A percentile compares a stretch with the other conserved stretches of the same genome.
These are phyloP conservation scores for Caenorhabditis tropicalis DNA, from an alignment of 1,140 invertebrate species.

Conservation along the genomic window DNA sequence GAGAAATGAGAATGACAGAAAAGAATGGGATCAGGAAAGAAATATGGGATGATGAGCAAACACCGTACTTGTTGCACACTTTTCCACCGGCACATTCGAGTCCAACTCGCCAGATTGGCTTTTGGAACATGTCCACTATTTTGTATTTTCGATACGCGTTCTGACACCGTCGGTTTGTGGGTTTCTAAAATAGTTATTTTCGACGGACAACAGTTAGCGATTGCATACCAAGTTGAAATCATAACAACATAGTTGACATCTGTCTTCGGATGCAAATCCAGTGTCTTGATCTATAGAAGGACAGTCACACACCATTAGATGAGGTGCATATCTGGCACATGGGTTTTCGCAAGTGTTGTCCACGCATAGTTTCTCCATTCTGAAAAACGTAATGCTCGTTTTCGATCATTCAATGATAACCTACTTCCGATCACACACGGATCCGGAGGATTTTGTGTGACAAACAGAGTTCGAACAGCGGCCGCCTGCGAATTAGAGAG, in stretches of 20 bases:
- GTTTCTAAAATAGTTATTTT: conserved; percentile 62
- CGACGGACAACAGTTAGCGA: background rate
- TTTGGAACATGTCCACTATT: conserved; percentile 63
- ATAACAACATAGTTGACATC: conserved; percentile 71
- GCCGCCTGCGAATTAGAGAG: conserved; percentile 55
- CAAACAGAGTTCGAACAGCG: conserved; percentile 72
- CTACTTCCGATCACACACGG: conserved; percentile 70
- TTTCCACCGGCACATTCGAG: conserved; percentile 71
- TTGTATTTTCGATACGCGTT: conserved; percentile 71
- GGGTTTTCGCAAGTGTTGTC: conserved; percentile 71
- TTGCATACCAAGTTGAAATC: conserved; percentile 70
- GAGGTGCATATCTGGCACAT: conserved; percentile 67
- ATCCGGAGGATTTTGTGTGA: conserved; percentile 67
- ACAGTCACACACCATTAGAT: conserved; percentile 72
- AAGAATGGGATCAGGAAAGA: conserved; percentile 28
- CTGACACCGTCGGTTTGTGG: conserved; percentile 69
- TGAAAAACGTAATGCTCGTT: conserved; percentile 50
- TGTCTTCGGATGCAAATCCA: conserved; percentile 70
- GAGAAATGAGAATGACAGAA: conserved; percentile 27
- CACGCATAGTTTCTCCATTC: conserved; percentile 71
- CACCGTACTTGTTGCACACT: conserved; percentile 68
- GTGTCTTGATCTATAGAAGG: conserved; percentile 69
- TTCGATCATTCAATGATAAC: conserved; percentile 49
- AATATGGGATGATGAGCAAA: conserved; percentile 62
- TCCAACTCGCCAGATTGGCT: conserved; percentile 70